Evolutionary conservation across 35 echinoderm and acorn worm genomes (phyloP).

Genomic region (Holothuria glaberrima): DNA sequence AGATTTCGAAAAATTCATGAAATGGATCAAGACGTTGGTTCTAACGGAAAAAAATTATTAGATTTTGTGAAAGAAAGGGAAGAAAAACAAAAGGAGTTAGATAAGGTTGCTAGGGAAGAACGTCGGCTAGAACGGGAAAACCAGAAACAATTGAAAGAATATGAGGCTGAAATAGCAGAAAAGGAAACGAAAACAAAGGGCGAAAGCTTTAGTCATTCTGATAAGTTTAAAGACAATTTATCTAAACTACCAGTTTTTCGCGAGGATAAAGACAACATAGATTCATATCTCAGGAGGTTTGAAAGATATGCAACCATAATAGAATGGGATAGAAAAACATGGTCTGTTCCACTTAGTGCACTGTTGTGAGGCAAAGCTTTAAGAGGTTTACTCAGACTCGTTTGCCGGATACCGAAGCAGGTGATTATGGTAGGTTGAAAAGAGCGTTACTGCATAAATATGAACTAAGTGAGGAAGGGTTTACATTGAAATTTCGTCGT

Average conservation of each 20-base stretch:
- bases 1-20: too few species aligned
- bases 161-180: too few species aligned
- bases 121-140: too few species aligned
- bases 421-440: constrained; percentile 66
- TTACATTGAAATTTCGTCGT: constrained; percentile 40
- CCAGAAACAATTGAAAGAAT: too few species aligned
- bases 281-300: constrained; percentile 47
- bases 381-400: constrained; percentile 68
- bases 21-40: too few species aligned
- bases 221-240: constrained; percentile 14
- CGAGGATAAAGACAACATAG: constrained; percentile 58
- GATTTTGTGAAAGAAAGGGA: too few species aligned
- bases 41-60: too few species aligned
- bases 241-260: constrained; percentile 54
- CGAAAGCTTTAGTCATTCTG: neutral
- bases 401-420: constrained; percentile 38
- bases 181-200: neutral
- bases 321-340: constrained; percentile 1
- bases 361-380: constrained; percentile 66
- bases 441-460: constrained; percentile 58
- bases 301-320: neutral
- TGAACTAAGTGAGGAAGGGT: constrained; percentile 61
- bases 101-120: too few species aligned
- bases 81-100: too few species aligned
- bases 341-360: constrained; percentile 57